phyloP scores from a whole-genome alignment of 1,140 invertebrate genomes.

The Zaprionus gabonicus region DNA sequence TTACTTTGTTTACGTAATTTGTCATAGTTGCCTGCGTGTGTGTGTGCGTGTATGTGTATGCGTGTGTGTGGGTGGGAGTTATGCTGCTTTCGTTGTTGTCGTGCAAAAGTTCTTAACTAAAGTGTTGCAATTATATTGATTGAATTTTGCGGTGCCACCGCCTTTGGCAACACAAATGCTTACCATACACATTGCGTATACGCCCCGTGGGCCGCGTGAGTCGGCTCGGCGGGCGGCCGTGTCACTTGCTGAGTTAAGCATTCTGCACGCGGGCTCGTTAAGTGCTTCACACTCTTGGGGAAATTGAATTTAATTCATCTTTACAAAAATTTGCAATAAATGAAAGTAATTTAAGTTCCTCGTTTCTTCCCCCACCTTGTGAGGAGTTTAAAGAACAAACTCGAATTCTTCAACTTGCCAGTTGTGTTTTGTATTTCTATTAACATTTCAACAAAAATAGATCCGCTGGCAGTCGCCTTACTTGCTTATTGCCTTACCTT shows the following conservation, averaged over 20 bases:
- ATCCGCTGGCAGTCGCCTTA: no score
- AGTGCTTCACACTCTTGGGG: conserved; percentile 43
- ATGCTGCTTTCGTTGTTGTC: conserved; percentile 9
- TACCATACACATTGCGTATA: conserved; percentile 43
- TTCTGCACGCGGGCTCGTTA: conserved; percentile 23
- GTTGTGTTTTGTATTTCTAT: neutral
- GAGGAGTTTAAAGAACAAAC: no score
- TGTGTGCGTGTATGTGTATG: conserved; percentile 14
- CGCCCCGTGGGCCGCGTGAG: conserved; percentile 30
- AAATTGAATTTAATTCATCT: conserved; percentile 13
- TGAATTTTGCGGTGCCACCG: conserved; percentile 64
- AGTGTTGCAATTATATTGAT: conserved; percentile 82
- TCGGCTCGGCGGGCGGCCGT: conserved; percentile 32
- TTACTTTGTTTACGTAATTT: conserved; percentile 80
- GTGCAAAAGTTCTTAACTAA: conserved; percentile 63
- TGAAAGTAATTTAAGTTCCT: neutral
- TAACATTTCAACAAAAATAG: neutral
- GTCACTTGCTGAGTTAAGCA: conserved; percentile 34
- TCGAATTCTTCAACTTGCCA: no score
- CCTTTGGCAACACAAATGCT: conserved; percentile 43
- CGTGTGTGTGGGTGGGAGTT: neutral
- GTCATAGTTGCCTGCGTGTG: conserved; percentile 47
- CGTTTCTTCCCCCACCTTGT: neutral
- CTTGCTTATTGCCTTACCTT: no score
- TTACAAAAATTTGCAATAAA: neutral